phyloP scores from a whole-genome alignment of 1,140 invertebrate species.

The Bombus haemorrhoidalis region DNA sequence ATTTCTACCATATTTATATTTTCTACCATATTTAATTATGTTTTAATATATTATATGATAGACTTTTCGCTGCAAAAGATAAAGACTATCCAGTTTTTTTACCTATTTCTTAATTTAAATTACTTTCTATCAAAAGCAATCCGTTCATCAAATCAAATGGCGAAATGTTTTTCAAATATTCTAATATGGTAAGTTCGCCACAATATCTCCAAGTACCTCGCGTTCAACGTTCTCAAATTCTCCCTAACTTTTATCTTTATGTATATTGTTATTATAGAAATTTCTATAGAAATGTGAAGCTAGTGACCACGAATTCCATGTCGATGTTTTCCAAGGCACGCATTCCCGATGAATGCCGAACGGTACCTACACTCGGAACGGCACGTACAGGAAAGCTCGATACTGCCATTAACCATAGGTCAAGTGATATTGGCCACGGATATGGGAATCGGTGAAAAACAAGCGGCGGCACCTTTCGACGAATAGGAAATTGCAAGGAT shows the following conservation, averaged over 20 bases:
- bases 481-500: slow-evolving; percentile 59
- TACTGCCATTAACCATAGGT: slow-evolving; percentile 35
- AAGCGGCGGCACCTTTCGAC: slow-evolving; percentile 23
- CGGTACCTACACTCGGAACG: neutral
- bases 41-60: too few relatives aligned
- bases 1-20: too few relatives aligned
- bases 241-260: neutral
- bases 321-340: slow-evolving; percentile 12
- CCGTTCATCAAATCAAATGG: too few relatives aligned
- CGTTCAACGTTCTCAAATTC: neutral
- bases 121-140: too few relatives aligned
- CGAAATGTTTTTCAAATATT: neutral
- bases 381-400: neutral
- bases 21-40: too few relatives aligned
- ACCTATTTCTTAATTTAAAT: too few relatives aligned
- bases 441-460: slow-evolving; percentile 24
- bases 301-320: slow-evolving; percentile 25
- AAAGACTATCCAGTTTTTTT: too few relatives aligned
- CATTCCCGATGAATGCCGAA: slow-evolving; percentile 36
- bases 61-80: too few relatives aligned
- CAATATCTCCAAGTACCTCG: neutral
- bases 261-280: slow-evolving; percentile 7
- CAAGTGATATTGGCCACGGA: slow-evolving; percentile 26
- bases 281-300: slow-evolving; percentile 13
- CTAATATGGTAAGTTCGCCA: neutral